Conservation (phyloP, 1,140 invertebrate species). For the Psix sp. region DNA sequence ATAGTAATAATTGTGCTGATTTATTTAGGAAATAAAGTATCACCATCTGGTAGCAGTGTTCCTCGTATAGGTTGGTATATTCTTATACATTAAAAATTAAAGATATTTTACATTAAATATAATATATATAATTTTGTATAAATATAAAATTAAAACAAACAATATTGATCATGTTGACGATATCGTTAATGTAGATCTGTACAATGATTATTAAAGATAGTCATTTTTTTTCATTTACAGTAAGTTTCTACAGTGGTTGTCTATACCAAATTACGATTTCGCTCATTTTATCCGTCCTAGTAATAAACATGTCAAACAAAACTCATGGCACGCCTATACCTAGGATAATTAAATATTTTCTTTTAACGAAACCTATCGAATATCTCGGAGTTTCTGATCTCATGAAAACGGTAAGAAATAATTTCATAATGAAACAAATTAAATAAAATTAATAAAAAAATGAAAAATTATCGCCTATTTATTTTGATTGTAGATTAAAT, state of each 20-base stretch:
- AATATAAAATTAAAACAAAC: too few relatives aligned
- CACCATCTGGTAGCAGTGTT: slow-evolving; percentile 79
- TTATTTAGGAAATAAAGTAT: slow-evolving; percentile 80
- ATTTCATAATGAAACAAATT: slow-evolving; percentile 1
- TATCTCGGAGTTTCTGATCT: slow-evolving; percentile 75
- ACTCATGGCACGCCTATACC: slow-evolving; percentile 77
- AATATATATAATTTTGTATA: too few relatives aligned
- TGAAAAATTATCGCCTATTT: not conserved
- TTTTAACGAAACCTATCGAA: slow-evolving; percentile 77
- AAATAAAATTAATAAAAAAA: not conserved
- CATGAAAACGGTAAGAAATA: slow-evolving; percentile 58
- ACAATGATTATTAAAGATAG: not conserved
- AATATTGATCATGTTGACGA: too few relatives aligned
- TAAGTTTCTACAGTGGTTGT: slow-evolving; percentile 78
- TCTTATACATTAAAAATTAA: too few relatives aligned
- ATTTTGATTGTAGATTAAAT: slow-evolving; percentile 61
- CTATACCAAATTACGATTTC: slow-evolving; percentile 80
- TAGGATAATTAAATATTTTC: slow-evolving; percentile 76
- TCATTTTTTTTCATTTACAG: slow-evolving; percentile 73
- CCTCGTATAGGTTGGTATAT: slow-evolving; percentile 82
- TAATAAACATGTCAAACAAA: slow-evolving; percentile 79
- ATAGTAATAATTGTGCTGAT: slow-evolving; percentile 80
- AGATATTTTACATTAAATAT: too few relatives aligned
- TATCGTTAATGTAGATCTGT: too few relatives aligned
- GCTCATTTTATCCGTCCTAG: slow-evolving; percentile 80